Conservation (phyloP, 2,888 invertebrate species). For the Pterobdella sp. region DNA sequence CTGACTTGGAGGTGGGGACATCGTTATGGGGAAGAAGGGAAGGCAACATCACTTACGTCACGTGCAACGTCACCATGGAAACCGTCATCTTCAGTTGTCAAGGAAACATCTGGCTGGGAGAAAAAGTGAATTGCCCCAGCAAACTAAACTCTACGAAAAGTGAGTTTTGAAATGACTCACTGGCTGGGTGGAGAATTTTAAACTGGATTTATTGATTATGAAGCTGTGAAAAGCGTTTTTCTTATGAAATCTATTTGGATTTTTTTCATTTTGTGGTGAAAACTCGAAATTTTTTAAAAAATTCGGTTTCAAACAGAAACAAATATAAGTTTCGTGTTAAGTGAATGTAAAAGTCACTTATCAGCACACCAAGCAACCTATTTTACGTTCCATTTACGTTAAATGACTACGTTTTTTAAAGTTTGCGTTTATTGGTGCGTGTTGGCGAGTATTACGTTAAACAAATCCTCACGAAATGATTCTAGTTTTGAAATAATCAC, state of each 20-base stretch:
- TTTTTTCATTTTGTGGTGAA: no score
- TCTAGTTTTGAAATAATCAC: no score
- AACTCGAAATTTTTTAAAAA: neutral
- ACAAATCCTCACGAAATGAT: no score
- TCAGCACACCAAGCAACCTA: neutral
- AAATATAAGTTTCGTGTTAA: neutral
- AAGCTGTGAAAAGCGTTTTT: no score
- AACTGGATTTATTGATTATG: no score
- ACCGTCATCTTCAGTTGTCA: slow-evolving; percentile 10
- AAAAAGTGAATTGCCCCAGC: neutral
- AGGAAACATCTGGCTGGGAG: slow-evolving; percentile 17
- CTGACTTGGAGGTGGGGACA: neutral
- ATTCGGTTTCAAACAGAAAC: neutral
- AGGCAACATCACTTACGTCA: slow-evolving; percentile 20
- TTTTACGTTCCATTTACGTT: neutral
- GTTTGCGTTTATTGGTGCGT: neutral
- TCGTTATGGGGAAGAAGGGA: slow-evolving; percentile 10
- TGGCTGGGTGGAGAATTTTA: no score
- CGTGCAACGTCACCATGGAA: slow-evolving; percentile 23
- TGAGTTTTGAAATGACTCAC: no score
- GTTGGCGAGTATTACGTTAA: neutral
- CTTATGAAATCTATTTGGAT: no score
- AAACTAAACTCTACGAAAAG: no score
- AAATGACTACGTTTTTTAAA: no score
- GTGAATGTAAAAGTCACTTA: neutral